phyloP scores from a whole-genome alignment of 2,797 vertebrate genomes.

The Macropodus opercularis region DNA sequence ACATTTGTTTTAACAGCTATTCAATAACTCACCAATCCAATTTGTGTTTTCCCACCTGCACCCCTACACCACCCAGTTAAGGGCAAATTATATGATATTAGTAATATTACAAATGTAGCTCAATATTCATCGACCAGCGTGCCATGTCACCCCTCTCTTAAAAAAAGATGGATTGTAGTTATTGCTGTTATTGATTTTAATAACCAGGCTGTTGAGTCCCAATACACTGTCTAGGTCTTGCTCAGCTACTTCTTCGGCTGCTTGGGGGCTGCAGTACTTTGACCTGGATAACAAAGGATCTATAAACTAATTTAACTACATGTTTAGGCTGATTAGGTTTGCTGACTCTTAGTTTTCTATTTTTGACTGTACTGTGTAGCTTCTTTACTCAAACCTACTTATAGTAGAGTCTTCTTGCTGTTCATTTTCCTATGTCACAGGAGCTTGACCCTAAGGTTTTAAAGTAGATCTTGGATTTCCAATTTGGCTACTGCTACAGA shows the following conservation, averaged over 20 bases:
- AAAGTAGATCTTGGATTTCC: neutral
- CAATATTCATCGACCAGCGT: conserved; percentile 75
- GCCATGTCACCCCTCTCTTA: conserved; percentile 62
- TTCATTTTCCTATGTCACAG: conserved; percentile 33
- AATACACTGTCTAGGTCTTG: conserved; percentile 37
- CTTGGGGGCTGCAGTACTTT: conserved; percentile 23
- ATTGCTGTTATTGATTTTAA: conserved; percentile 85
- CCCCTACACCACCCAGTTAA: conserved; percentile 50
- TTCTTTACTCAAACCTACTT: conserved; percentile 8
- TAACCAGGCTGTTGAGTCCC: conserved; percentile 70
- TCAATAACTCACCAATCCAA: conserved; percentile 48
- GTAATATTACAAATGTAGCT: conserved; percentile 81
- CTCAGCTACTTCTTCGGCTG: conserved; percentile 27
- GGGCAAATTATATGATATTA: conserved; percentile 75
- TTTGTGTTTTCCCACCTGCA: conserved; percentile 54
- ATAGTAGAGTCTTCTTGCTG: too few species aligned
- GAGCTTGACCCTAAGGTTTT: conserved; percentile 9
- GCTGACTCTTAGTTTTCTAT: conserved; percentile 26
- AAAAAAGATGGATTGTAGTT: conserved; percentile 80
- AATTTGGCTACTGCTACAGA: neutral
- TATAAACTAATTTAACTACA: conserved; percentile 64
- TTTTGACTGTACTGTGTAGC: neutral
- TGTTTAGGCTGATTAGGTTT: conserved; percentile 61
- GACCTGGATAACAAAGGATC: conserved; percentile 55
- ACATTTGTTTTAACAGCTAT: conserved; percentile 40